Base-by-base conservation (phyloP, 2,888 invertebrate genomes). In the Chrysodeixis includens region DNA sequence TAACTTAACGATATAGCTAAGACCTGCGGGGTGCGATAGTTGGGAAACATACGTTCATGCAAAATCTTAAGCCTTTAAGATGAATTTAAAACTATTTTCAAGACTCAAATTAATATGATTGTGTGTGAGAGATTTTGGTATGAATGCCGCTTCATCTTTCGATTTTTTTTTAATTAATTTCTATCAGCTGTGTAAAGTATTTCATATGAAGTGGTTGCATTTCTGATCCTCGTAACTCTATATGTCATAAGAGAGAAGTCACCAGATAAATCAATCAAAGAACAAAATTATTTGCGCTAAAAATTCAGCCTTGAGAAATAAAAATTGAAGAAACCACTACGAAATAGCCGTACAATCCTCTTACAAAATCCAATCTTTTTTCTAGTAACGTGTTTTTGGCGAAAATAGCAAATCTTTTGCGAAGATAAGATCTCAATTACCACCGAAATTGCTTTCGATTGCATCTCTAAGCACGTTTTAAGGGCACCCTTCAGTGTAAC, bases 361-460 rank as follows among this genome's bases (percentile, higher is more conserved):
- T 35, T 8, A 14, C 8, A 55, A 55, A 55, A 22, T 22, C 55
- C 35, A 32, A 20, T 40, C 12, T 22, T 46, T 40, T 18, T 46
- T 46, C 46, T 49, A 49, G 46, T 18, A 20, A 49, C 46, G 18
- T 16, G 46, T 20, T 54, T 59, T 44, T 12, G 4, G 40, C 44
- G 52, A 49, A 64, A 62, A 51, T 30, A 20, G 12, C n/a, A 44
- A 57, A 65, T 53, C 56, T 56, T 51, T 71, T 30, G 30, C 22
- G 10, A 7, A 56, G 65, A 74, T 30, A 60, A 35, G 62, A 60
- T 71, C 60, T 53, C 56, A 76, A 76, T 76, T 76, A 71, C 62
- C 20, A 51, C 10, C 56, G 8, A 62, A 76, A 71, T 76, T 74
- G 76, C 66, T 62, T 71, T 71, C 66, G 16, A 74, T 65, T 73